These are phyloP conservation scores for Uropsilus gracilis DNA, from an alignment of 2,113 vertebrate genomes.

Conservation along the genomic window DNA sequence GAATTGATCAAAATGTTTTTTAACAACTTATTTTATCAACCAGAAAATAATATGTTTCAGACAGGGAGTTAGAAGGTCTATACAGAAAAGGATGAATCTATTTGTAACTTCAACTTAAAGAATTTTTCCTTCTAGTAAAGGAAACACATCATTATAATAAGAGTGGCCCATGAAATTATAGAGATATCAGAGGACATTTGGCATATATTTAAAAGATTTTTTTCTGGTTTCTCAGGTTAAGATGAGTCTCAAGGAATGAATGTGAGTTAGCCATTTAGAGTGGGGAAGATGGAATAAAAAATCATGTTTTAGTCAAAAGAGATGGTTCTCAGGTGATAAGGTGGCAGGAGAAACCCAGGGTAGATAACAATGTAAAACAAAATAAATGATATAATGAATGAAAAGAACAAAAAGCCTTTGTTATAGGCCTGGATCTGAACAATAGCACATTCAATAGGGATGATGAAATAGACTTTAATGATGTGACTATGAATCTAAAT, in stretches of 20 bases:
- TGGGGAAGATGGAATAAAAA: background rate
- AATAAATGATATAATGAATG: too few relatives aligned
- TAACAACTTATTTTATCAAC: constrained; percentile 33
- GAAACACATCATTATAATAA: constrained; percentile 48
- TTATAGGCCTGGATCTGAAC: background rate
- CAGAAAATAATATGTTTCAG: background rate
- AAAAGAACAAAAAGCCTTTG: too few relatives aligned
- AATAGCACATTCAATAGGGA: background rate
- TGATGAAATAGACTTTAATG: background rate
- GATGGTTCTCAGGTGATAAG: too few relatives aligned
- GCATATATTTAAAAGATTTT: background rate
- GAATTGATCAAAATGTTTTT: background rate
- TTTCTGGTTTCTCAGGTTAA: background rate
- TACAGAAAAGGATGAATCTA: background rate
- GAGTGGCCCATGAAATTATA: background rate
- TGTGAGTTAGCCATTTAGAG: background rate
- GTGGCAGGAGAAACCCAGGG: too few relatives aligned
- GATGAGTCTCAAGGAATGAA: background rate
- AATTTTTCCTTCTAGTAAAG: background rate
- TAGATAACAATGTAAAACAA: too few relatives aligned
- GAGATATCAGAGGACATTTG: constrained; percentile 10
- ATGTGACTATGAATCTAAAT: background rate
- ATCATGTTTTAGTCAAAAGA: background rate
- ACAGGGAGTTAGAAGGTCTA: background rate
- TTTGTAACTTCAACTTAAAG: constrained; percentile 25